phyloP scores from a whole-genome alignment of 2,113 vertebrate species.

The Oenanthe oenanthe region DNA sequence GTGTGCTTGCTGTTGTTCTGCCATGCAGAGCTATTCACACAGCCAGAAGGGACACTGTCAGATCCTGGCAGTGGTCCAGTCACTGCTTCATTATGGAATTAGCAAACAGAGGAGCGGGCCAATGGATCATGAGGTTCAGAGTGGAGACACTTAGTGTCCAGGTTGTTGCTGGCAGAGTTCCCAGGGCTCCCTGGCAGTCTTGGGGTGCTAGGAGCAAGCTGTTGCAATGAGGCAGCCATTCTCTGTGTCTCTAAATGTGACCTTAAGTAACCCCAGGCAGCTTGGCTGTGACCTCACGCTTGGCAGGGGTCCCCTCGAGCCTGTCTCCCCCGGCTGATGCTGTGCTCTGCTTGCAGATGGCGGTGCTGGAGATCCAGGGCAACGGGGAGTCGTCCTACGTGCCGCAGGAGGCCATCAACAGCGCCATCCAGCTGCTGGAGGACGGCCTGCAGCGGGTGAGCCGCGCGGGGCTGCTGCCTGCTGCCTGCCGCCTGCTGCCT shows the following conservation, averaged over 20 bases:
- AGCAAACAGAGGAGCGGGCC: background rate
- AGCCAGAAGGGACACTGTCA: background rate
- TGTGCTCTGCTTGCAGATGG: conserved; percentile 84
- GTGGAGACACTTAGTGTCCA: background rate
- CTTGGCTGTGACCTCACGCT: background rate
- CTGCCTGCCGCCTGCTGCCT: no score
- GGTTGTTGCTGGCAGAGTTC: background rate
- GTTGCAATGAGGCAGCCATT: background rate
- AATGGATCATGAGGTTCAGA: background rate
- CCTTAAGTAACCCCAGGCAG: background rate
- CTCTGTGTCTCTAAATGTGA: background rate
- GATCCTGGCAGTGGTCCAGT: background rate
- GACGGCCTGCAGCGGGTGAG: conserved; percentile 94
- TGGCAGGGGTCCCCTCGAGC: background rate
- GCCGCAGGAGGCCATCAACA: conserved; percentile 98
- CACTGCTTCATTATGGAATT: background rate
- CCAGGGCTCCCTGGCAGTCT: background rate
- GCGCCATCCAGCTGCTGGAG: conserved; percentile 95
- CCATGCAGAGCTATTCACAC: background rate
- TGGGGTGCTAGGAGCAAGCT: background rate
- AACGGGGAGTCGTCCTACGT: conserved; percentile 97
- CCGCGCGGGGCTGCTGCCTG: accelerated
- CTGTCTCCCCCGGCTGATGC: background rate
- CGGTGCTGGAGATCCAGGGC: conserved; percentile 97
- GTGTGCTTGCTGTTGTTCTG: background rate